Conservation (phyloP, 2,888 invertebrate species). For the Trimorus sp. region DNA sequence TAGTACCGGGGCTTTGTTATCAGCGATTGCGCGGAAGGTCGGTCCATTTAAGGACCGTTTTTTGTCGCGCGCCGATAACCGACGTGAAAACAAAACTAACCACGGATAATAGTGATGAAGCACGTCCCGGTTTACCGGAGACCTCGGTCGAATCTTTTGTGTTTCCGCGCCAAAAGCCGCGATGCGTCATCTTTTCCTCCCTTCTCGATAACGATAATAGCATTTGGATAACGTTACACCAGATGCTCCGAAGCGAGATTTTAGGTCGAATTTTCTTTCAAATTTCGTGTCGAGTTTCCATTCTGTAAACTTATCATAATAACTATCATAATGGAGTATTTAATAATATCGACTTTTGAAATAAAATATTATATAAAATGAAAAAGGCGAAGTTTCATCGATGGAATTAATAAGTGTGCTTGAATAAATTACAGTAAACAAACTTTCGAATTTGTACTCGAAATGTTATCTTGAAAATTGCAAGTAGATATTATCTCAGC, state of each 20-base stretch:
- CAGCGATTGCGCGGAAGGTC: constrained; percentile 22
- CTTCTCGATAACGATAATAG: constrained; percentile 25
- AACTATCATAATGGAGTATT: no score
- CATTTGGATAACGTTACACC: neutral
- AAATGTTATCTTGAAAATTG: no score
- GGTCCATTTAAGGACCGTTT: constrained; percentile 15
- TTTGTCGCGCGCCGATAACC: constrained; percentile 27
- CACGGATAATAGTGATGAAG: constrained; percentile 36
- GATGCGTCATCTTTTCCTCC: constrained; percentile 33
- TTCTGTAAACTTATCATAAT: no score
- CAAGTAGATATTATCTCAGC: no score
- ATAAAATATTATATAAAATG: no score
- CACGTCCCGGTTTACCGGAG: constrained; percentile 20
- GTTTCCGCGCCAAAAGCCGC: constrained; percentile 4
- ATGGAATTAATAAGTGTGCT: no score
- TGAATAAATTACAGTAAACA: no score
- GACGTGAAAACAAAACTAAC: constrained; percentile 48
- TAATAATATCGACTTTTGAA: no score
- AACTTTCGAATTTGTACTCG: no score
- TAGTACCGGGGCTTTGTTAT: constrained; percentile 38
- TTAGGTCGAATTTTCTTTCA: no score
- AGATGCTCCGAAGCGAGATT: neutral
- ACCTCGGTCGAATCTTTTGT: constrained; percentile 28
- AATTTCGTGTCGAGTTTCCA: no score
- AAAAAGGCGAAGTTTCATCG: no score